phyloP scores from a whole-genome alignment of 2,797 vertebrate genomes.

The Crocodylus rhombifer region DNA sequence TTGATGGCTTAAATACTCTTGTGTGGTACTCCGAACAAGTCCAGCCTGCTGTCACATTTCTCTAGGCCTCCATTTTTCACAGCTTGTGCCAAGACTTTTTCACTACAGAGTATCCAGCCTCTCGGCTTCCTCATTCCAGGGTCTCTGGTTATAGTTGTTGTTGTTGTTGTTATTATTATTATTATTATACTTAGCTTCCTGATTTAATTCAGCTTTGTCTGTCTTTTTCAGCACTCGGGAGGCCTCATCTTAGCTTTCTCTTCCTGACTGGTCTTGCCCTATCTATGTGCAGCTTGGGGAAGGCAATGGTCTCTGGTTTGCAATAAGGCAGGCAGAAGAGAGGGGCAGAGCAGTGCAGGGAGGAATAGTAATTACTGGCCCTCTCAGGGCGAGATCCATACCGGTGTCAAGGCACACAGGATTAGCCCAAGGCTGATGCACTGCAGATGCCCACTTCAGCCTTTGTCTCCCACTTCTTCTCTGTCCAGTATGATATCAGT shows the following conservation, averaged over 20 bases:
- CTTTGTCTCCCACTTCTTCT: background rate
- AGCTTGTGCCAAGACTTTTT: slow-evolving; percentile 57
- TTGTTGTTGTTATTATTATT: background rate
- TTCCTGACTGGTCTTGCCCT: background rate
- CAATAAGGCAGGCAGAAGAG: background rate
- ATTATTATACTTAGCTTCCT: background rate
- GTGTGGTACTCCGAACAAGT: slow-evolving; percentile 62
- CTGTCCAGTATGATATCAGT: background rate
- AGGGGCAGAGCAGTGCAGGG: background rate
- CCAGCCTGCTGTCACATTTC: slow-evolving; percentile 70
- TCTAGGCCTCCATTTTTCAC: slow-evolving; percentile 66
- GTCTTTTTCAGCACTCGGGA: background rate
- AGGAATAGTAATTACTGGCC: background rate
- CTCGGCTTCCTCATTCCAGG: slow-evolving; percentile 57
- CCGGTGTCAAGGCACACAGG: background rate
- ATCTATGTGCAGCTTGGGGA: background rate
- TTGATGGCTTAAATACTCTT: slow-evolving; percentile 71
- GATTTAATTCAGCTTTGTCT: background rate
- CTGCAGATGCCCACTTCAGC: background rate
- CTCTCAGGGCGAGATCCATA: background rate
- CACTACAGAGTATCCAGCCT: slow-evolving; percentile 33
- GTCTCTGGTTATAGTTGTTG: background rate
- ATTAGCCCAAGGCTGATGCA: background rate
- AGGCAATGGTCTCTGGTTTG: background rate
- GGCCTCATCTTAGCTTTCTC: background rate